A percentile compares a stretch with the other conserved stretches of the same genome.
Evolutionary conservation across 1,140 invertebrate species (phyloP).

Genomic region (Anastrepha ludens): DNA sequence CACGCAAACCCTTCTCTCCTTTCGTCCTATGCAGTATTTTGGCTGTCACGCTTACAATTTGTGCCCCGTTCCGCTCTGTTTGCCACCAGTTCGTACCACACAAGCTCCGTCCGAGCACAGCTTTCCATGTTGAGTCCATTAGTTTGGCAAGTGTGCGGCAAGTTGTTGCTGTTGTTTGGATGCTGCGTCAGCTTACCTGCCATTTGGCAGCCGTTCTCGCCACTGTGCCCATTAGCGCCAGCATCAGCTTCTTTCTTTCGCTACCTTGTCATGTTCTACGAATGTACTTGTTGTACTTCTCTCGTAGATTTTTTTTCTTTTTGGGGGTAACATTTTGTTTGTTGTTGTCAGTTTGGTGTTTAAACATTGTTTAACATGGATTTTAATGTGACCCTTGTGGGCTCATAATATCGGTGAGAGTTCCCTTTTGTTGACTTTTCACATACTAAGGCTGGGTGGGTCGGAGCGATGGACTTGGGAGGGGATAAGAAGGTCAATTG

Average conservation of each 20-base stretch:
- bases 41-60: not conserved
- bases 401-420: constrained; percentile 64
- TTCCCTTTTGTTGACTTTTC: not conserved
- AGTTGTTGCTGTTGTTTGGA: not conserved
- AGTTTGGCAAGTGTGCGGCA: not conserved
- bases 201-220: not conserved
- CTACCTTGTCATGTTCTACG: not conserved
- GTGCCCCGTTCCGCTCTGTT: constrained; percentile 38
- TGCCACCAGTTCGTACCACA: not conserved
- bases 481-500: not conserved
- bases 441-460: not conserved
- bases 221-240: not conserved
- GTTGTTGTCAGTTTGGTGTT: constrained; percentile 58
- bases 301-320: constrained; percentile 1
- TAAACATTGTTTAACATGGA: constrained; percentile 64
- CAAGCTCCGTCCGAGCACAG: not conserved
- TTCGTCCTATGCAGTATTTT: not conserved
- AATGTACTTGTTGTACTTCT: not conserved
- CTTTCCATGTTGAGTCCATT: constrained; percentile 39
- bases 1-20: not conserved
- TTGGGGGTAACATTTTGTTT: constrained; percentile 44
- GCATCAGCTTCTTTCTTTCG: not conserved
- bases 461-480: no score
- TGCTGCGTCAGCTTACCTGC: constrained; percentile 26
- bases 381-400: constrained; percentile 73